Evolutionary conservation across 2,113 vertebrate species (phyloP).

Genomic region (Aegotheles bennettii): DNA sequence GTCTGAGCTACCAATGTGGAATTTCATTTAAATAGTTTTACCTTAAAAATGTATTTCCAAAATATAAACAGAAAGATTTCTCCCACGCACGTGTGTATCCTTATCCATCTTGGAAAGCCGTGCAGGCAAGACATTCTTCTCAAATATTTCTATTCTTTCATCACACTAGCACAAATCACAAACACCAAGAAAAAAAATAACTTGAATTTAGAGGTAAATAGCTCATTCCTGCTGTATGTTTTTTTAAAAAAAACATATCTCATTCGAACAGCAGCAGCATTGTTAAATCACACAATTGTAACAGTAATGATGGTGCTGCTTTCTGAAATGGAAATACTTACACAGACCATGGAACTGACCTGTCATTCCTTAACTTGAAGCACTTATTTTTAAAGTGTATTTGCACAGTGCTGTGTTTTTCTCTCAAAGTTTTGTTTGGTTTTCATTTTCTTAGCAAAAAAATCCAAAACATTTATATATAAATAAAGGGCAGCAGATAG

Average conservation of each 20-base stretch:
- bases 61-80: not conserved
- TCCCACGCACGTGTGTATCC: not conserved
- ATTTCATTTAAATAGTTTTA: not conserved
- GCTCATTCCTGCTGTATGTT: not conserved
- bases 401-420: not conserved
- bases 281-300: not conserved
- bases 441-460: not conserved
- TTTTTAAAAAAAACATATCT: not conserved
- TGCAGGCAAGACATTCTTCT: not conserved
- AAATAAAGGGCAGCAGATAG: not conserved
- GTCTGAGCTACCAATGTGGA: not conserved
- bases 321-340: not conserved
- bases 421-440: not conserved
- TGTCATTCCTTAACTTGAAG: not conserved
- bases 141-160: not conserved
- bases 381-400: not conserved
- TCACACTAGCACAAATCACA: not conserved
- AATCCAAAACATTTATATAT: not conserved
- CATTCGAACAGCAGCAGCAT: not conserved
- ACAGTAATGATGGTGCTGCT: fast-evolving
- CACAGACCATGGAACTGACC: not conserved
- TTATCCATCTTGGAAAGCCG: not conserved
- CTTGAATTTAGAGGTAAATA: not conserved
- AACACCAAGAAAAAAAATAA: not conserved
- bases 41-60: not conserved